A percentile compares a stretch with the other conserved stretches of the same genome.
Conservation (phyloP, 2,888 invertebrate species). For the Gymnosoma rotundatum region DNA sequence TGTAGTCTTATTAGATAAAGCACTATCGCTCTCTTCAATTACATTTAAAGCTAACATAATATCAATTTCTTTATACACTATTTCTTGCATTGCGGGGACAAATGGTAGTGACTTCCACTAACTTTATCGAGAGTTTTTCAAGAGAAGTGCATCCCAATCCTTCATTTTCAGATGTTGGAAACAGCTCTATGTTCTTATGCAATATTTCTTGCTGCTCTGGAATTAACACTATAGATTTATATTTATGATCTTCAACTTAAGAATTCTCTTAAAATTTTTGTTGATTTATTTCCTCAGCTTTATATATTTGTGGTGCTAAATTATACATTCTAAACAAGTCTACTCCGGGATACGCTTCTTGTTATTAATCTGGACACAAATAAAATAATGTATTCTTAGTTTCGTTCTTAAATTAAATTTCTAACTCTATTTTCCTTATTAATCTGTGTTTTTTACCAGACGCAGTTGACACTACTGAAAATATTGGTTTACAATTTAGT, state of each 20-base stretch:
- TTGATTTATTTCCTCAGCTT: too few relatives aligned
- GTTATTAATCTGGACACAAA: conserved; percentile 45
- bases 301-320: too few relatives aligned
- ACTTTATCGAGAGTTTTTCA: conserved; percentile 58
- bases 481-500: background rate
- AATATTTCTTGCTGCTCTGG: too few relatives aligned
- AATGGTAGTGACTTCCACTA: conserved; percentile 64
- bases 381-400: background rate
- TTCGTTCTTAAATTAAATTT: background rate
- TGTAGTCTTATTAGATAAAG: conserved; percentile 74
- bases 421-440: conserved; percentile 1
- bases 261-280: too few relatives aligned
- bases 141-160: conserved; percentile 26
- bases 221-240: too few relatives aligned
- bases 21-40: too few relatives aligned
- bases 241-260: too few relatives aligned
- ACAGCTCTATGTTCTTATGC: too few relatives aligned
- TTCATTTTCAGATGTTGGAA: too few relatives aligned
- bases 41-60: conserved; percentile 74
- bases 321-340: conserved; percentile 60
- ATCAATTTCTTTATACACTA: conserved; percentile 73
- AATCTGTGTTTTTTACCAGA: conserved; percentile 7
- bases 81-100: conserved; percentile 66
- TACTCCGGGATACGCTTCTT: conserved; percentile 52
- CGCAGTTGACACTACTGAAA: too few relatives aligned